phyloP scores from a whole-genome alignment of 1,140 invertebrate genomes.

The Pseudobourletiella spinata region DNA sequence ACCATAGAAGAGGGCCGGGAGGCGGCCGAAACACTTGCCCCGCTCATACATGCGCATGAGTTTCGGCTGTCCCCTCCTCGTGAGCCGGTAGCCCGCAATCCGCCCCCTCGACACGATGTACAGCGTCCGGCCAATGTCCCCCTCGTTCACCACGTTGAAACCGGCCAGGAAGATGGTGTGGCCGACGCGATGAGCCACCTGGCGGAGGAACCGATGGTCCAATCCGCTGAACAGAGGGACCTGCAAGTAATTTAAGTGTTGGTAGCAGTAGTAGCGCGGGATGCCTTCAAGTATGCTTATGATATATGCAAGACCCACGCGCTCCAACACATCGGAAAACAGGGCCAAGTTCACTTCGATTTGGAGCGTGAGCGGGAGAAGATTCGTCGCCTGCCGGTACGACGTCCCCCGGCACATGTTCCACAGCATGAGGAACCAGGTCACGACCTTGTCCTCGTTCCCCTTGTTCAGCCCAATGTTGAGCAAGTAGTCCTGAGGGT shows the following conservation, averaged over 20 bases:
- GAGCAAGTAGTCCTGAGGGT: slow-evolving; percentile 25
- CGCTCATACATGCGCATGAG: neutral
- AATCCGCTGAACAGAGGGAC: slow-evolving; percentile 9
- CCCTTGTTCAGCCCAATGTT: slow-evolving; percentile 19
- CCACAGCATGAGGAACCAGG: slow-evolving; percentile 19
- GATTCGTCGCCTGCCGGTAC: slow-evolving; percentile 4
- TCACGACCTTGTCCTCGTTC: slow-evolving; percentile 3
- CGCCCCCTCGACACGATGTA: slow-evolving; percentile 20
- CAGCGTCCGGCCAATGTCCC: slow-evolving; percentile 7
- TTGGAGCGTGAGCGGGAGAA: slow-evolving; percentile 6
- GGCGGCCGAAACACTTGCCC: slow-evolving; percentile 9
- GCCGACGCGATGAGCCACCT: slow-evolving; percentile 5
- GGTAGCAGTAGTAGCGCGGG: no score
- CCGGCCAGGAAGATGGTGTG: slow-evolving; percentile 19
- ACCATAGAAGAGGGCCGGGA: slow-evolving; percentile 14
- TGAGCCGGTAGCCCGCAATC: neutral
- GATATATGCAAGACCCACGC: no score
- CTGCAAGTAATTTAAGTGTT: neutral
- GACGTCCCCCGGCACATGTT: slow-evolving; percentile 10
- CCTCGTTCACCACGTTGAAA: slow-evolving; percentile 16
- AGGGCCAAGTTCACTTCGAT: slow-evolving; percentile 16
- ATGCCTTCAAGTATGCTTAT: no score
- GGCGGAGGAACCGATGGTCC: slow-evolving; percentile 11
- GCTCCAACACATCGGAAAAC: no score
- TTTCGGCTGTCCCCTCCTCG: neutral